These are phyloP conservation scores for Macrotus californicus DNA, from an alignment of 2,113 vertebrate species.

Conservation along the genomic window DNA sequence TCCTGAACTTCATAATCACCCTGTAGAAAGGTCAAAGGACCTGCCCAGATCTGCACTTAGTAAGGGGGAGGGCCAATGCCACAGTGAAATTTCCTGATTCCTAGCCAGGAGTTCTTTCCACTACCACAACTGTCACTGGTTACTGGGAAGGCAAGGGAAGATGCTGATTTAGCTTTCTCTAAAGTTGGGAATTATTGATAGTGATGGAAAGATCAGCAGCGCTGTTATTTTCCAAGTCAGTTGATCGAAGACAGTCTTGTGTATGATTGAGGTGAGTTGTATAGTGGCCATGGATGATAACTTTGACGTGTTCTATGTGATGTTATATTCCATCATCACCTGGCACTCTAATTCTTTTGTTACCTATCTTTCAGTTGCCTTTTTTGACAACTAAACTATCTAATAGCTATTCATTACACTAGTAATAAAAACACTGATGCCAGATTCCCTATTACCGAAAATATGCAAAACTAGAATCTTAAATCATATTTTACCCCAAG, in stretches of 20 bases:
- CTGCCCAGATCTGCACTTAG: conserved; percentile 22
- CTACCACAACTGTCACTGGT: conserved; percentile 45
- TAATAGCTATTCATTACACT: neutral
- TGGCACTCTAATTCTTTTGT: neutral
- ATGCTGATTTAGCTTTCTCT: conserved; percentile 36
- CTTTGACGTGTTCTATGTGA: neutral
- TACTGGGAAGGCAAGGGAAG: conserved; percentile 18
- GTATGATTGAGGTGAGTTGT: neutral
- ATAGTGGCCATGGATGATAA: neutral
- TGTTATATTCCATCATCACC: neutral
- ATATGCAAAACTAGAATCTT: neutral
- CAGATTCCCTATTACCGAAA: neutral
- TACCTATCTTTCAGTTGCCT: neutral
- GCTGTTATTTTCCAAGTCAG: conserved; percentile 37
- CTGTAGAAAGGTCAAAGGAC: conserved; percentile 25
- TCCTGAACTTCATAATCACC: conserved; percentile 41
- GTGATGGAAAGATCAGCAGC: conserved; percentile 18
- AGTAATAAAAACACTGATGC: conserved; percentile 9
- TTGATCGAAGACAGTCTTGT: neutral
- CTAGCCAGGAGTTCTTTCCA: conserved; percentile 66
- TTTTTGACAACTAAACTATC: conserved; percentile 22
- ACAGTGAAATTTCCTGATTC: conserved; percentile 54
- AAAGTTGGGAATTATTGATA: conserved; percentile 9
- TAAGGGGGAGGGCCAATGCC: neutral
- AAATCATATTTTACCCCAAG: neutral